phyloP scores from a whole-genome alignment of 1,140 invertebrate species.

The Uloborus diversus region DNA sequence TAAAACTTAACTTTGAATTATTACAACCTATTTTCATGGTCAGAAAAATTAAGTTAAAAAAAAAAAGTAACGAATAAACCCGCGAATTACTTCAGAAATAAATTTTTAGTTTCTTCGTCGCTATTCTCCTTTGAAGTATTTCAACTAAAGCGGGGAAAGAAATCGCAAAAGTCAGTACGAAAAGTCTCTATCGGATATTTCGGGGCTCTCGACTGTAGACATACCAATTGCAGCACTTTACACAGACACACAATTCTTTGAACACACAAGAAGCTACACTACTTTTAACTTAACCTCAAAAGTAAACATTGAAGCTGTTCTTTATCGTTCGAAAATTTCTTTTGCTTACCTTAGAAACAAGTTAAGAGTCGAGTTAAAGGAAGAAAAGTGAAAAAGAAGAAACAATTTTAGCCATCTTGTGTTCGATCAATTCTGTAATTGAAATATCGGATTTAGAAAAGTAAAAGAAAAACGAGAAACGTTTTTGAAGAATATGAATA shows the following conservation, averaged over 20 bases:
- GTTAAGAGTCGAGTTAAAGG: not conserved
- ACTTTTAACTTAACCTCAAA: slow-evolving; percentile 51
- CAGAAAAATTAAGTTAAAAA: not conserved
- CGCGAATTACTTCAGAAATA: not conserved
- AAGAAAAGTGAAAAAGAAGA: slow-evolving; percentile 11
- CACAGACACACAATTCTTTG: slow-evolving; percentile 37
- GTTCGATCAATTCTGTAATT: slow-evolving; percentile 33
- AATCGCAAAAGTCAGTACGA: slow-evolving; percentile 21
- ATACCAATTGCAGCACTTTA: slow-evolving; percentile 47
- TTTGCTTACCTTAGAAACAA: slow-evolving; percentile 37
- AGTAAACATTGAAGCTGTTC: slow-evolving; percentile 43
- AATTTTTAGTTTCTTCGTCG: not conserved
- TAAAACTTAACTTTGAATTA: not conserved
- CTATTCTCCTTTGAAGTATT: not conserved
- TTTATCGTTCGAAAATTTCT: slow-evolving; percentile 42
- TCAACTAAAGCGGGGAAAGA: not conserved
- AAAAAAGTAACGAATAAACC: not conserved
- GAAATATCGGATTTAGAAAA: slow-evolving; percentile 48
- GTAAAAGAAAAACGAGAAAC: not conserved
- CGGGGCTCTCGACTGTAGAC: slow-evolving; percentile 34
- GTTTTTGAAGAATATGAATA: slow-evolving; percentile 2
- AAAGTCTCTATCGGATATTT: slow-evolving; percentile 29
- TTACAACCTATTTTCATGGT: not conserved
- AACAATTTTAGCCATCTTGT: not conserved
- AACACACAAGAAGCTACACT: slow-evolving; percentile 37